Conservation (phyloP, 2,888 invertebrate genomes). For the Cephus runcator region DNA sequence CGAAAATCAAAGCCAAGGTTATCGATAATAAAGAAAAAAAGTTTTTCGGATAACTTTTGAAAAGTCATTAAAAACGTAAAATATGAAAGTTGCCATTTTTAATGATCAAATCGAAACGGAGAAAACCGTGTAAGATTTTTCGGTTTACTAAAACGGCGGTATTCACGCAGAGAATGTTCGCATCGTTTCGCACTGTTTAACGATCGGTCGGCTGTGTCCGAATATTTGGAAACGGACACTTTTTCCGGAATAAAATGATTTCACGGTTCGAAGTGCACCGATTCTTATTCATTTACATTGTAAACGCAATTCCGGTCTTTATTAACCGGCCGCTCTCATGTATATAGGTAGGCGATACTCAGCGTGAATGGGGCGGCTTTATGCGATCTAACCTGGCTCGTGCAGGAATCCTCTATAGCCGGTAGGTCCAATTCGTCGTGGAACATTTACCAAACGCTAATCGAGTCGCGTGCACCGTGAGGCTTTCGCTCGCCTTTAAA, state of each 20-base stretch:
- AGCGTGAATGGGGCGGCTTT: background rate
- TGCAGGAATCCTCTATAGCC: background rate
- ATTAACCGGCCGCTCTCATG: background rate
- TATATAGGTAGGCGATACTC: background rate
- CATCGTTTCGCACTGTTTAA: background rate
- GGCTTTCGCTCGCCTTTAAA: constrained; percentile 43
- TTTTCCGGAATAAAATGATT: background rate
- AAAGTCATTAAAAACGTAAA: background rate
- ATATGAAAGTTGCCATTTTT: background rate
- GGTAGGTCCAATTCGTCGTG: background rate
- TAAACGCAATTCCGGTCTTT: background rate
- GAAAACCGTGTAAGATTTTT: background rate
- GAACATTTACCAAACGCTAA: background rate
- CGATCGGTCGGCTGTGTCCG: constrained; percentile 16
- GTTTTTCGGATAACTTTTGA: background rate
- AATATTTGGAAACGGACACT: constrained; percentile 1
- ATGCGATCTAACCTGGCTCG: background rate
- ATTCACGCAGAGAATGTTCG: background rate
- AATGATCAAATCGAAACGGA: background rate
- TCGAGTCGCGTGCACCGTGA: background rate
- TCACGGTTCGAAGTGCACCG: background rate
- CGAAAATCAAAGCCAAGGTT: background rate
- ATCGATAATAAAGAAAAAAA: background rate
- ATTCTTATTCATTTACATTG: background rate
- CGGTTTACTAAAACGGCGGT: background rate